Evolutionary conservation across 2,797 vertebrate genomes (phyloP).

Genomic region (Huso huso): DNA sequence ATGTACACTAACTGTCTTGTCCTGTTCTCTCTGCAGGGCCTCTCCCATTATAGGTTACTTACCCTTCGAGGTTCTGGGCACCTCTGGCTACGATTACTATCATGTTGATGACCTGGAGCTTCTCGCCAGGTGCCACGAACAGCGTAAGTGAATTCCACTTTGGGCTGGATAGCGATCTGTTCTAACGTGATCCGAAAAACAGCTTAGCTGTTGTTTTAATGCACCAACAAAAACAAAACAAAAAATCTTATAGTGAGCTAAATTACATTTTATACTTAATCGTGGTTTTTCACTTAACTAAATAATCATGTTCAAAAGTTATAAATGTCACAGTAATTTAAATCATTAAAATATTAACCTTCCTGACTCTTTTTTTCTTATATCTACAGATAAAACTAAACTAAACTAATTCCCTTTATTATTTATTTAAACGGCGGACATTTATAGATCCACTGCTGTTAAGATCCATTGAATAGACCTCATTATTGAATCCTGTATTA

Average conservation of each 20-base stretch:
- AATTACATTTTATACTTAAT: not conserved
- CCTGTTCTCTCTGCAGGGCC: slow-evolving; percentile 53
- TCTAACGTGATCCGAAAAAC: slow-evolving; percentile 9
- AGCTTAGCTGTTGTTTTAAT: slow-evolving; percentile 6
- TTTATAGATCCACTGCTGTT: too few species aligned
- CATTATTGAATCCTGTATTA: too few species aligned
- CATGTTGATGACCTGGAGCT: slow-evolving; percentile 82
- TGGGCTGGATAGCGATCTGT: slow-evolving; percentile 13
- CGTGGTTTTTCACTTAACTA: too few species aligned
- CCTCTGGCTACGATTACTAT: slow-evolving; percentile 85
- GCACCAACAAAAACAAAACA: not conserved
- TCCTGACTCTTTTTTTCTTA: too few species aligned
- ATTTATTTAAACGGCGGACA: too few species aligned
- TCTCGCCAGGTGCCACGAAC: slow-evolving; percentile 81
- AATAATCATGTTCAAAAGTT: too few species aligned
- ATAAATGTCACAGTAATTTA: too few species aligned
- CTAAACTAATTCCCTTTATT: too few species aligned
- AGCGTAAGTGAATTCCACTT: slow-evolving; percentile 54
- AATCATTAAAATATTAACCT: too few species aligned
- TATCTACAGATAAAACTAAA: too few species aligned
- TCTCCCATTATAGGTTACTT: slow-evolving; percentile 82
- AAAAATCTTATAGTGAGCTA: not conserved
- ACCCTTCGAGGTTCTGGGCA: slow-evolving; percentile 82
- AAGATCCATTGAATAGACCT: too few species aligned
- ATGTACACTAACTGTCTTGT: slow-evolving; percentile 20